A percentile compares a stretch with the other conserved stretches of the same genome.
phyloP scores from a whole-genome alignment of 2,113 vertebrate species.

The Trogon melanurus region DNA sequence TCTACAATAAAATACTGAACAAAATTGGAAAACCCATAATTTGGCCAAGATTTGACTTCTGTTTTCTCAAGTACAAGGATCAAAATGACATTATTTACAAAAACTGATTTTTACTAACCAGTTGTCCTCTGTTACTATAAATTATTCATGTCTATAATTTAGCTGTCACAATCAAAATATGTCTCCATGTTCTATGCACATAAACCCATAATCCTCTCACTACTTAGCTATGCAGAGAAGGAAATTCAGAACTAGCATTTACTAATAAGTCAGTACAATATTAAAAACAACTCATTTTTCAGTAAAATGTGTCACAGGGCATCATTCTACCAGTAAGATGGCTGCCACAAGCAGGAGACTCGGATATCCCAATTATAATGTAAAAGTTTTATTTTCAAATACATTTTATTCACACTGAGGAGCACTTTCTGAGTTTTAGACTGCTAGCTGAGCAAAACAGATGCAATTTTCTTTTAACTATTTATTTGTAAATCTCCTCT shows the following conservation, averaged over 20 bases:
- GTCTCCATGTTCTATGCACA: background rate
- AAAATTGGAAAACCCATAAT: background rate
- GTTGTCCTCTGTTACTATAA: background rate
- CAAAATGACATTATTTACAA: background rate
- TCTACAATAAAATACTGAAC: background rate
- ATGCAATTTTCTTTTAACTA: conserved; percentile 5
- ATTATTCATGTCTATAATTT: background rate
- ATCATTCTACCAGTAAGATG: background rate
- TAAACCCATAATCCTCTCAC: background rate
- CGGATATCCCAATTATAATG: conserved; percentile 12
- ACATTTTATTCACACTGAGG: background rate
- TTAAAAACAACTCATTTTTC: background rate
- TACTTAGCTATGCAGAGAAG: background rate
- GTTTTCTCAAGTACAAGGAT: background rate
- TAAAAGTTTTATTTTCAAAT: conserved; percentile 32
- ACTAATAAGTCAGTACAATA: background rate
- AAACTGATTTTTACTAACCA: background rate
- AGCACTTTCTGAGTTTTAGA: conserved; percentile 13
- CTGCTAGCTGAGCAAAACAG: conserved; percentile 31
- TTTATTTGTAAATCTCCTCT: conserved; percentile 44
- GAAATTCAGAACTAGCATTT: background rate
- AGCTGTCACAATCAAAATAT: background rate
- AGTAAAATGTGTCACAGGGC: background rate
- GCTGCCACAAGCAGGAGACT: background rate
- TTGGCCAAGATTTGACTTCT: background rate